These are phyloP conservation scores for Eremophila alpestris DNA, from an alignment of 2,797 vertebrate species.

Conservation along the genomic window DNA sequence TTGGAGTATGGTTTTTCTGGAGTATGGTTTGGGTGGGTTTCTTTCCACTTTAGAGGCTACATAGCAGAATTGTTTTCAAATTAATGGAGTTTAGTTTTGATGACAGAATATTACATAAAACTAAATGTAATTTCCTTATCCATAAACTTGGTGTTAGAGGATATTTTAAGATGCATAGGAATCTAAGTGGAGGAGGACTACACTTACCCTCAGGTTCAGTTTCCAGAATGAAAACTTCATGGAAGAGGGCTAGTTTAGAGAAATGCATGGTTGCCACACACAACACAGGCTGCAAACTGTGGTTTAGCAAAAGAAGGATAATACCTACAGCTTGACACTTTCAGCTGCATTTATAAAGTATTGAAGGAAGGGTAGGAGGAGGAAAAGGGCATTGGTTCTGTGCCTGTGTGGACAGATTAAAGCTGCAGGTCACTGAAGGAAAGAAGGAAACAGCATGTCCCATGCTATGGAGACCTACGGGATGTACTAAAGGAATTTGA, in stretches of 20 bases:
- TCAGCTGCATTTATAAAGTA: background rate
- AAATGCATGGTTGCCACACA: background rate
- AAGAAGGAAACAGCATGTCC: background rate
- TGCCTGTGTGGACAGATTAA: background rate
- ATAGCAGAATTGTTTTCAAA: background rate
- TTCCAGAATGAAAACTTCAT: background rate
- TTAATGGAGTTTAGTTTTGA: background rate
- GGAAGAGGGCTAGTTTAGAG: background rate
- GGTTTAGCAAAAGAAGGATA: background rate
- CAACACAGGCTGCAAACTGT: background rate
- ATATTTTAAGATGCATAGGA: background rate
- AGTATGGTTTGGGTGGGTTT: background rate
- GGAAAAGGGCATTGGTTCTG: background rate
- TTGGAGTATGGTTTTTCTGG: background rate
- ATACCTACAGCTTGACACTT: background rate
- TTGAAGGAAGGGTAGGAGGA: background rate
- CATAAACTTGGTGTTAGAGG: background rate
- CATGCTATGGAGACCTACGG: fast-evolving
- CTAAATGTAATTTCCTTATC: background rate
- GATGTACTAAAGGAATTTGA: background rate
- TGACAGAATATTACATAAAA: background rate
- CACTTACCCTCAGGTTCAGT: background rate
- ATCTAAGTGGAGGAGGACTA: background rate
- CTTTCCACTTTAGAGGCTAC: background rate
- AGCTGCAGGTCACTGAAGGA: background rate